Percentiles rank a stretch among this genome's conserved stretches.
Evolutionary conservation across 2,888 invertebrate genomes (phyloP).

Genomic region (Lissonota sp.): DNA sequence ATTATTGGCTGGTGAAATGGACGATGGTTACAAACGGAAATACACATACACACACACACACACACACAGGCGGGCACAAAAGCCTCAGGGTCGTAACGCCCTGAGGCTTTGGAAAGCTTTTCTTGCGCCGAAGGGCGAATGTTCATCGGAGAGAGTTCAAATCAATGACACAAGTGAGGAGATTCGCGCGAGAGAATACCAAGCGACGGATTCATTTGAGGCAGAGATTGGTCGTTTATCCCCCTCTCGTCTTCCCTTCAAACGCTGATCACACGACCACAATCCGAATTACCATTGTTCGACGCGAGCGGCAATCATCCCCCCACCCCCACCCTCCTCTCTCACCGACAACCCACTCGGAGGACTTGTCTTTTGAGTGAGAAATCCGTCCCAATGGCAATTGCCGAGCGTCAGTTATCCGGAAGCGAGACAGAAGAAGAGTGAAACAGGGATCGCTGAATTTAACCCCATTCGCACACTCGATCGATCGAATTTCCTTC

Average conservation of each 20-base stretch:
- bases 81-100: not conserved
- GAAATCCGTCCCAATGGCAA: not conserved
- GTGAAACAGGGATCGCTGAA: not conserved
- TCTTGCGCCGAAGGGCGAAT: slow-evolving; percentile 7
- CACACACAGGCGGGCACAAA: not conserved
- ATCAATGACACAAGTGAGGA: slow-evolving; percentile 33
- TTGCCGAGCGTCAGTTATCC: slow-evolving; percentile 3
- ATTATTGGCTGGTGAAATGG: slow-evolving; percentile 64
- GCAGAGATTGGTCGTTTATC: slow-evolving; percentile 24
- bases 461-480: not conserved
- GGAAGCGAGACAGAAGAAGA: not conserved
- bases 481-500: not conserved
- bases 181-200: slow-evolving; percentile 20
- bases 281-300: slow-evolving; percentile 48
- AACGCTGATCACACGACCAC: slow-evolving; percentile 5
- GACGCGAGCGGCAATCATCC: slow-evolving; percentile 12
- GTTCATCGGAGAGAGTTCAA: not conserved
- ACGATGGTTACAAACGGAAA: slow-evolving; percentile 48
- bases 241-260: not conserved
- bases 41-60: not conserved
- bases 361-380: not conserved
- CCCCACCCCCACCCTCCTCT: not conserved
- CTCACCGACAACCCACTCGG: not conserved
- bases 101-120: not conserved
- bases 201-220: slow-evolving; percentile 37